Percentiles rank a stretch among this genome's conserved stretches.
phyloP scores from a whole-genome alignment of 2,113 vertebrate genomes.

The Cyanoramphus novaezelandiae region DNA sequence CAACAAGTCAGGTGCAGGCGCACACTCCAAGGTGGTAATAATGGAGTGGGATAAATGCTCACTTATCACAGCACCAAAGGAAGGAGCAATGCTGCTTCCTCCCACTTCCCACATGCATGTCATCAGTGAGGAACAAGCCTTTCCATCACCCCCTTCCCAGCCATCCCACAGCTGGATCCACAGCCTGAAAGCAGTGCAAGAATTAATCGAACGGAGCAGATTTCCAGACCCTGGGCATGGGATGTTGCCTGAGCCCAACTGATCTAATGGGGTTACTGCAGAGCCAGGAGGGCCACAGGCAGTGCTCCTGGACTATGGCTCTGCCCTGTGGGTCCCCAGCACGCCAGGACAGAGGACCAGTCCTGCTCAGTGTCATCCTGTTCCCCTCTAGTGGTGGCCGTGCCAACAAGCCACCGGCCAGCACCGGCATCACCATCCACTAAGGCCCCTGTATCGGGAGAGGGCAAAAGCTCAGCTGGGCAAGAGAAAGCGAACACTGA shows the following conservation, averaged over 20 bases:
- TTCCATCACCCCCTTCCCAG: neutral
- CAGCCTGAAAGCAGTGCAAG: neutral
- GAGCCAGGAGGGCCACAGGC: neutral
- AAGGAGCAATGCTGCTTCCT: neutral
- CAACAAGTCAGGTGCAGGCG: neutral
- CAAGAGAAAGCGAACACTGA: neutral
- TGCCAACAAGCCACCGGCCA: neutral
- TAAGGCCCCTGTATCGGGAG: accelerated
- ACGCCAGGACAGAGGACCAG: neutral
- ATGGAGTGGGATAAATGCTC: neutral
- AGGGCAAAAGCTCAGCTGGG: neutral
- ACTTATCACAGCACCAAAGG: neutral
- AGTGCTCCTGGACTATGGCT: neutral
- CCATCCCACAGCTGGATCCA: accelerated
- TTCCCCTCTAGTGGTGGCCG: conserved; percentile 19
- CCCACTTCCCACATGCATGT: neutral
- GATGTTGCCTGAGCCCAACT: neutral
- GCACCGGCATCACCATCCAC: neutral
- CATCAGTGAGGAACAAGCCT: accelerated
- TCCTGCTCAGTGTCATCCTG: conserved; percentile 7
- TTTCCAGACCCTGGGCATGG: neutral
- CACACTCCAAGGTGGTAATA: neutral
- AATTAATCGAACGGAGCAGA: neutral
- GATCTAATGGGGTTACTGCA: neutral
- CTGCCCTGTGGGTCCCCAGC: neutral